Evolutionary conservation across 2,113 vertebrate species (phyloP), one percentile per base, ranked within the genome.

Genomic region (Phoxinus phoxinus): DNA sequence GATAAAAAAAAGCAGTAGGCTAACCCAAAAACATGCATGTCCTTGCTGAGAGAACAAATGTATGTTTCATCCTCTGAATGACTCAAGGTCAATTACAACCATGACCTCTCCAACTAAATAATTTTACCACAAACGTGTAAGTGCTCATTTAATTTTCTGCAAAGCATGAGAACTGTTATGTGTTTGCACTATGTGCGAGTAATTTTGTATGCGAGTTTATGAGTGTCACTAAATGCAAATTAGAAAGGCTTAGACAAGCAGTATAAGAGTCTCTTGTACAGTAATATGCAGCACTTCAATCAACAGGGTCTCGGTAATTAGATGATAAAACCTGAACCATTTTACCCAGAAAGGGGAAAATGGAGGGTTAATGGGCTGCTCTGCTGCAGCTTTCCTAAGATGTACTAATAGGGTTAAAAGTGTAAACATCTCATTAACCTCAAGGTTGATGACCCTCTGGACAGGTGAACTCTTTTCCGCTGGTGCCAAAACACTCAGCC

Each of bases 221-320:
- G 27, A 76, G 48, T 21, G n/a, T 32, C 74, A 76, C 46, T 53
- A 4, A 41, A 59, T 17, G 51, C 56, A 41, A 74, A 48, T 74
- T n/a, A 46, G 41, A 74, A 10, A 48, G 72, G 44, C 41, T 48
- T 12, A 46, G 72, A 48, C 27, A 74, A 74, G n/a, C n/a, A 46
- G 23, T 13, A 74, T 2, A 27, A 48, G 75, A 56, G 30, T 13
- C 51, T 78, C 48, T 74, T 46, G 35, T 27, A 44, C 23, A n/a
- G 21, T 56, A 58, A 78, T 56, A 78, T 56, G 51, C 48, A 32
- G 27, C 48, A 77, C 74, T 77, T 77, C 46, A 77, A 32, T 53
- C 25, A 56, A 53, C 4, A 1, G 11, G 51, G 21, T 65, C 41
- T 74, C 12, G 2, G 37, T 46, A 71, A 71, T 71, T 37, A 71